These are phyloP conservation scores for Melieria crassipennis DNA, from an alignment of 2,888 invertebrate genomes.

Conservation along the genomic window DNA sequence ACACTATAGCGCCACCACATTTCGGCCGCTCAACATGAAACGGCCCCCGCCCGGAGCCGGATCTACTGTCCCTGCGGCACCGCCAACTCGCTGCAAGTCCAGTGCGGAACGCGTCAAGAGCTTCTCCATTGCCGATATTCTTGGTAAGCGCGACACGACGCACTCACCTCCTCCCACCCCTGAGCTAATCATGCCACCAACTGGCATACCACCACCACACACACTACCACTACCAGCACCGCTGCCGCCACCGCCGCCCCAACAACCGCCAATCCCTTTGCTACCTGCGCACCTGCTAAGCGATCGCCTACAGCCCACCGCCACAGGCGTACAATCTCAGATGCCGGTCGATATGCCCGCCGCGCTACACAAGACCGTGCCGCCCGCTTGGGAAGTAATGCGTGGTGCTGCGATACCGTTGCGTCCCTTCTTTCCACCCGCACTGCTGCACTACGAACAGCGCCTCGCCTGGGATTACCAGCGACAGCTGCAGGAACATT, in stretches of 20 bases:
- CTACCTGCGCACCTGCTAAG: conserved; percentile 15
- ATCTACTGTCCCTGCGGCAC: conserved; percentile 2
- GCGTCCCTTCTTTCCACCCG: conserved; percentile 65
- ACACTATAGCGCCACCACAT: conserved; percentile 70
- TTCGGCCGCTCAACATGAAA: conserved; percentile 71
- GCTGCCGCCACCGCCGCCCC: conserved; percentile 4
- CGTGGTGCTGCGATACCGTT: conserved; percentile 30
- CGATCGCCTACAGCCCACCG: conserved; percentile 12
- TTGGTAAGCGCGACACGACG: conserved; percentile 72
- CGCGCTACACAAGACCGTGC: conserved; percentile 9
- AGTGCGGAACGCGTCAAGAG: conserved; percentile 81
- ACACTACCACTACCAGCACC: conserved; percentile 24
- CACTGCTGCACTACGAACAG: conserved; percentile 74
- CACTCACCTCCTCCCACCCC: conserved; percentile 14
- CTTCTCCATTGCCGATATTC: conserved; percentile 90
- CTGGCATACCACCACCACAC: conserved; percentile 20
- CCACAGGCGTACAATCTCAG: conserved; percentile 36
- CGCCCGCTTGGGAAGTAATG: conserved; percentile 24
- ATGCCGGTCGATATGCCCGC: conserved; percentile 29
- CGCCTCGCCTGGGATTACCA: conserved; percentile 71
- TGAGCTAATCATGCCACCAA: conserved; percentile 26
- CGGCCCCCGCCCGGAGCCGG: conserved; percentile 38
- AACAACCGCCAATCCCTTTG: conserved; percentile 12
- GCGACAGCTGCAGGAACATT: conserved; percentile 68
- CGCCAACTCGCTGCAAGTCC: conserved; percentile 46